Base-by-base conservation (phyloP, 2,113 vertebrate species). In the Lates calcarifer region DNA sequence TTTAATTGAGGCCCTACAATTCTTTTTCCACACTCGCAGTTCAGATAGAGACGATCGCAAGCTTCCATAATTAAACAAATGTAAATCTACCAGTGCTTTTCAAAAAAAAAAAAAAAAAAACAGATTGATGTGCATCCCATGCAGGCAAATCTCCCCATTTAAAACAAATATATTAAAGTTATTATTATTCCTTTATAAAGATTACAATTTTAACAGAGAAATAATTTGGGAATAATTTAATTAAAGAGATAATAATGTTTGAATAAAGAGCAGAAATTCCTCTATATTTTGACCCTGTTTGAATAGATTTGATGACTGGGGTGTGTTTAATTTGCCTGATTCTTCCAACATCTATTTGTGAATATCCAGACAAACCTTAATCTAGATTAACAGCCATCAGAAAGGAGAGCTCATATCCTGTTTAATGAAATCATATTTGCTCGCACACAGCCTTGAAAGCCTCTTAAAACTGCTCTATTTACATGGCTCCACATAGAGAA, bases 1-100 rank as follows among this genome's bases (percentile, higher is more conserved):
- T 95, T 95, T 95, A 95, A 95, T 95, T 95, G 94, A 94, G 93
- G 92, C 92, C 86, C 90, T 70, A 92, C 91, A 91, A 94, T 94
- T 94, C 89, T 88, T 87, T 73, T 61, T 90, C 85, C 88, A 85
- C 87, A 88, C 81, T 74, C 65, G 56, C 86, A 70, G 89, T 90
- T 91, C 91, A 86, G 92, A 92, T 93, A 92, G 90, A 92, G 89
- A 91, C 66, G 84, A 93, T 92, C 86, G 81, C 89, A 49, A 83
- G 91, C 91, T 70, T 43, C 90, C 83, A 73, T 94, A 94, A 95
- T 95, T 94, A 94, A 93, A 94, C 90, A 80, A 91, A 92, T 90
- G 90, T 92, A 90, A 93, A 95, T 92, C 90, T 90, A 91, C 64
- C 83, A 91, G 85, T 65, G 89, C 81, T 71, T 91, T 91, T 89